Base-by-base conservation (phyloP, 2,797 vertebrate species). In the Halcyon leucocephala region DNA sequence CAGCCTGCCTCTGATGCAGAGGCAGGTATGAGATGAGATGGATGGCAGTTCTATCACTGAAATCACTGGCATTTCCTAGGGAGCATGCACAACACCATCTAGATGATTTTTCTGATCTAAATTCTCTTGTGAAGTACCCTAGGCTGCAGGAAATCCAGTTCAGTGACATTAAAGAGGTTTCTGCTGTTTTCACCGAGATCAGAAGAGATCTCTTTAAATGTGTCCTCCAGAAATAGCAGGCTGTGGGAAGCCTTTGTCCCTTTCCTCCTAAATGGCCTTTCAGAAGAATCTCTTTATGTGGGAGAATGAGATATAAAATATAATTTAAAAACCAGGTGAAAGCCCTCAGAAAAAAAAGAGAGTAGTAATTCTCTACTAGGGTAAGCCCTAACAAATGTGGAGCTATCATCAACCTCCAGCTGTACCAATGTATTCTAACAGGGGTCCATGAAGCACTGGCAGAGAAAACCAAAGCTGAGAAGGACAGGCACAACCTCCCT, bases 41-140 rank as follows among this genome's bases (percentile, higher is more conserved):
- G 33, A 58, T 81, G 24, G 1, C 0, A 78, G n/a, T 0, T 0
- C 16, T 41, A 4, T 55, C n/a, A 7, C 51, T 76, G 82, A 65
- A 72, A 76, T 14, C 31, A 31, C 55, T 73, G 52, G 6, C 21
- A 25, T 39, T 64, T 55, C 51, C 24, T 24, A 12, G 26, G 60
- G 7, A 77, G 42, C 18, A 6, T 7, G 39, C 22, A 29, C 44
- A 78, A 28, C 51, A n/a, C 51, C 49, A 9, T 31, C n/a, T 39
- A 24, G 51, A 39, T 64, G 39, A 33, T 49, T 74, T 74, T 83
- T 83, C 79, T 71, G 8, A 33, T 37, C 67, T 44, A 54, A 2
- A 26, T 82, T 77, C n/a, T 79, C 16, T 46, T 64, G 39, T 58
- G 55, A 64, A 42, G 20, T 73, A 19, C 42, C 16, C 31, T 79